A percentile compares a stretch with the other conserved stretches of the same genome.
Evolutionary conservation across 35 echinoderm and acorn worm species (phyloP).

Genomic region (Apostichopus japonicus): DNA sequence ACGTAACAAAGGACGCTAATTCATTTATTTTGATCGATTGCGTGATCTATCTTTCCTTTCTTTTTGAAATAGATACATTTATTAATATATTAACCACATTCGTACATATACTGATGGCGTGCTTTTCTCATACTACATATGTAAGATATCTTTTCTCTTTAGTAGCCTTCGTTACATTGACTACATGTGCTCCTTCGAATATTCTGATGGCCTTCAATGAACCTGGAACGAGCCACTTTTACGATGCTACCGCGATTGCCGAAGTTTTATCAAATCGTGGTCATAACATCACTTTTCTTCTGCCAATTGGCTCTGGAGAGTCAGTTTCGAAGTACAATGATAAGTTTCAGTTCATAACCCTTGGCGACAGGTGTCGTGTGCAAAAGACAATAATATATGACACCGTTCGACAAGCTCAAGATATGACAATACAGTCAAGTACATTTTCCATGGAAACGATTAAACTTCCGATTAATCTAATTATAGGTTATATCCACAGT

Average conservation of each 20-base stretch:
- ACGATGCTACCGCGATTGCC: conserved; percentile 33
- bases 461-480: not conserved
- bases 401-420: conserved; percentile 14
- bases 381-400: not conserved
- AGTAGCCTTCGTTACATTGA: not conserved
- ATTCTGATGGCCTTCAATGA: conserved; percentile 37
- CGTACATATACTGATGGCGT: no score
- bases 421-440: not conserved
- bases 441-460: not conserved
- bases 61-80: no score
- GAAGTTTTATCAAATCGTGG: not conserved
- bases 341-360: not conserved
- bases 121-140: no score
- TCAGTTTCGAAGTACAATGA: not conserved
- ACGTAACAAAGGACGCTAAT: no score
- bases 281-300: conserved; percentile 46
- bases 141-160: not conserved
- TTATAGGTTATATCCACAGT: not conserved
- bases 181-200: not conserved
- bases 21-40: no score
- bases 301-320: not conserved
- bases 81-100: no score
- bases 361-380: not conserved
- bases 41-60: no score
- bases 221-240: conserved; percentile 47